Conservation (phyloP, 2,113 vertebrate species). For the Odontesthes bonariensis region DNA sequence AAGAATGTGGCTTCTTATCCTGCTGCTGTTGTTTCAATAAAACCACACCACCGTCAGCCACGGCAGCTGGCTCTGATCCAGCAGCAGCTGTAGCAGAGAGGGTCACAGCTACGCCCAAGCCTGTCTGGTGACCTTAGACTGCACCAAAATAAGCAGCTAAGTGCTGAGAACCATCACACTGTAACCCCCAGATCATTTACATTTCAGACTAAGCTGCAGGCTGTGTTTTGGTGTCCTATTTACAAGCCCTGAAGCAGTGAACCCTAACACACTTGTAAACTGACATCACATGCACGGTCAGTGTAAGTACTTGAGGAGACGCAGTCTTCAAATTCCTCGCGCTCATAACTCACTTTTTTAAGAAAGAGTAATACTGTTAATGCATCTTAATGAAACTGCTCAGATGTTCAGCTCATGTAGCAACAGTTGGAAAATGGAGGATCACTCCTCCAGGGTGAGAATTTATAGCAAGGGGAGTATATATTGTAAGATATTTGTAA, state of each 20-base stretch:
- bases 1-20: conserved; percentile 61
- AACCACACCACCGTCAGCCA: conserved; percentile 54
- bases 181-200: neutral
- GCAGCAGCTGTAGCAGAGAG: conserved; percentile 54
- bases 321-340: neutral
- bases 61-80: conserved; percentile 57
- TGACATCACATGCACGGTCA: neutral
- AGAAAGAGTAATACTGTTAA: conserved; percentile 5
- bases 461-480: neutral
- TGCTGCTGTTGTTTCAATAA: conserved; percentile 75
- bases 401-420: neutral
- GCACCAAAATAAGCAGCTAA: conserved; percentile 10
- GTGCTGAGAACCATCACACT: conserved; percentile 23
- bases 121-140: conserved; percentile 63
- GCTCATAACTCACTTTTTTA: neutral
- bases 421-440: neutral
- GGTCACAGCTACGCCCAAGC: conserved; percentile 46
- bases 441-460: fast-evolving
- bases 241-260: conserved; percentile 5
- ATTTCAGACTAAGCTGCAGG: neutral
- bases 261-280: conserved; percentile 1
- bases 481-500: neutral
- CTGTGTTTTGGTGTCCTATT: neutral
- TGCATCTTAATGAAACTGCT: neutral
- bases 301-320: neutral